Percentiles rank a stretch among this genome's conserved stretches.
Conservation (phyloP, 1,140 invertebrate genomes). For the Epicauta chinensis region DNA sequence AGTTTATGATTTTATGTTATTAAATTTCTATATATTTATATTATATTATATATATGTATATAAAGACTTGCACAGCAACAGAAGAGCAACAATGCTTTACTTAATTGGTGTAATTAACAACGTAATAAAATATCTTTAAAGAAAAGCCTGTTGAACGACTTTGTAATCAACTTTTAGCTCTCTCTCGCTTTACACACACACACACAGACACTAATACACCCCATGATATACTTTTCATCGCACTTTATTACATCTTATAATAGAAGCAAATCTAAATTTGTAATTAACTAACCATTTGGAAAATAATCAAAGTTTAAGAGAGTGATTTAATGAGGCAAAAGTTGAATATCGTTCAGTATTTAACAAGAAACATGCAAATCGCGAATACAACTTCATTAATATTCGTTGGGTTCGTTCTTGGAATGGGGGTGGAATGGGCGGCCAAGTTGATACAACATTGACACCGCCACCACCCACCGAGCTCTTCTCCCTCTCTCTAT, state of each 20-base stretch:
- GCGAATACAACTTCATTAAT: constrained; percentile 19
- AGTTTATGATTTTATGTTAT: constrained; percentile 24
- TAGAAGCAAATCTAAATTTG: constrained; percentile 31
- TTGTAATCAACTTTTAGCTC: constrained; percentile 8
- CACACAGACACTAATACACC: too few species aligned
- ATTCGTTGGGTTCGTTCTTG: constrained; percentile 17
- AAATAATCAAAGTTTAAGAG: constrained; percentile 33
- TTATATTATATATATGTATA: too few species aligned
- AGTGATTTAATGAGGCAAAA: constrained; percentile 29
- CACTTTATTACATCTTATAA: not conserved
- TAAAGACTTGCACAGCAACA: too few species aligned
- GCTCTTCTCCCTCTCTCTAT: too few species aligned
- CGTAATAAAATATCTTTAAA: constrained; percentile 27
- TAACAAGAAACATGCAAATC: constrained; percentile 13
- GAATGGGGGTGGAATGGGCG: constrained; percentile 8
- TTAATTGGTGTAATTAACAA: constrained; percentile 25
- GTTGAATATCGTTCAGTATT: constrained; percentile 18
- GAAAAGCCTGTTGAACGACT: constrained; percentile 16
- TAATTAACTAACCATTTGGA: constrained; percentile 35
- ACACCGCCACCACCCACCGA: too few species aligned
- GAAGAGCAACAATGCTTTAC: constrained; percentile 2
- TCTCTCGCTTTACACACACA: not conserved
- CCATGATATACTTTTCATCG: too few species aligned
- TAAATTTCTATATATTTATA: constrained; percentile 15
- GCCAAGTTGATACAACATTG: constrained; percentile 16